Evolutionary conservation across 2,888 invertebrate genomes (phyloP).

Genomic region (Salpingus planirostris): DNA sequence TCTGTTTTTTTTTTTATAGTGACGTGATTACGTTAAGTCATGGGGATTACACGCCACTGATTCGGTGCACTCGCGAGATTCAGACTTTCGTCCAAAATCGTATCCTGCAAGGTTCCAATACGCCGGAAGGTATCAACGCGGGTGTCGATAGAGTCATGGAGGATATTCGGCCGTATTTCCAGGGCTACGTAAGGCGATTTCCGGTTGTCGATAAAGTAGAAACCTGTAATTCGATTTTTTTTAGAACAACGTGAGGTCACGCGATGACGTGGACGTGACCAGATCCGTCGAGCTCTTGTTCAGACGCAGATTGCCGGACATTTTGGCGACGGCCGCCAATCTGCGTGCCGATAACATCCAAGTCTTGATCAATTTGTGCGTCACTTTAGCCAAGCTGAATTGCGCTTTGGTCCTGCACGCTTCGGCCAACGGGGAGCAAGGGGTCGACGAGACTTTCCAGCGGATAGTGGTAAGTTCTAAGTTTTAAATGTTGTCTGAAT

Average conservation of each 20-base stretch:
- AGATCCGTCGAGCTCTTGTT: conserved; percentile 33
- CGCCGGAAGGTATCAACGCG: conserved; percentile 37
- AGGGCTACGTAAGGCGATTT: conserved; percentile 38
- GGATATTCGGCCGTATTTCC: conserved; percentile 41
- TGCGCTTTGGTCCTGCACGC: conserved; percentile 32
- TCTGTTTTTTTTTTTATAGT: conserved; percentile 21
- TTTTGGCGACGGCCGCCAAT: conserved; percentile 26
- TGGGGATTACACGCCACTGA: conserved; percentile 38
- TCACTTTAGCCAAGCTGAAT: conserved; percentile 28
- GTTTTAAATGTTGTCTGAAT: too few relatives aligned
- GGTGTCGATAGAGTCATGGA: conserved; percentile 40
- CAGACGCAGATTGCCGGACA: conserved; percentile 31
- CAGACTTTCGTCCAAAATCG: conserved; percentile 42
- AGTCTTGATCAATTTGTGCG: conserved; percentile 28
- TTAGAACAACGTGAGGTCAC: conserved; percentile 29
- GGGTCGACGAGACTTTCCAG: conserved; percentile 37
- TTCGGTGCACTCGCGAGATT: conserved; percentile 41
- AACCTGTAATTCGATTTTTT: conserved; percentile 8
- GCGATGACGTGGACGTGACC: conserved; percentile 36
- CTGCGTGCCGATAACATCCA: conserved; percentile 26
- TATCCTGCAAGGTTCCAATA: conserved; percentile 39
- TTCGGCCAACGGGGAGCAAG: conserved; percentile 36
- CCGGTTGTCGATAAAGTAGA: background rate
- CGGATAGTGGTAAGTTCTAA: conserved; percentile 40
- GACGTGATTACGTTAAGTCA: conserved; percentile 37